phyloP scores from a whole-genome alignment of 2,888 invertebrate species.

The Eugnorisma glareosa region DNA sequence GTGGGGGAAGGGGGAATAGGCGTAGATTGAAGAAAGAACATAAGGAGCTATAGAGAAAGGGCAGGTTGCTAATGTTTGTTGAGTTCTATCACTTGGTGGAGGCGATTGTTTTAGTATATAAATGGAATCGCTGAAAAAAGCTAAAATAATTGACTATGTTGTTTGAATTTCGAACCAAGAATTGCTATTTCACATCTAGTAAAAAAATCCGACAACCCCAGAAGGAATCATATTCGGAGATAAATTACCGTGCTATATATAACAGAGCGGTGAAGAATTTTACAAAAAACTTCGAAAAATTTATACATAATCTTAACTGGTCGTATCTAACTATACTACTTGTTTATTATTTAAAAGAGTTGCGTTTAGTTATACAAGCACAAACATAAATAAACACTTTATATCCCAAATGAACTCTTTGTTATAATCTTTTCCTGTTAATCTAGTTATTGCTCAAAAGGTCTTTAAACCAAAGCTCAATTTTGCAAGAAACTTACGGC shows the following conservation, averaged over 20 bases:
- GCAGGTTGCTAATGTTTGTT: slow-evolving; percentile 10
- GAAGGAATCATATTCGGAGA: too few relatives aligned
- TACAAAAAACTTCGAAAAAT: background rate
- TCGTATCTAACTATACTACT: background rate
- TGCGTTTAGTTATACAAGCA: background rate
- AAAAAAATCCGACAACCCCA: background rate
- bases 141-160: background rate
- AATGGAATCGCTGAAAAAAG: background rate
- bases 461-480: background rate
- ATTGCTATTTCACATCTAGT: background rate
- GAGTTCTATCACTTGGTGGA: background rate
- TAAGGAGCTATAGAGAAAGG: slow-evolving; percentile 31
- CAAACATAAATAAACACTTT: background rate
- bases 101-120: background rate
- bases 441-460: slow-evolving; percentile 14
- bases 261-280: background rate
- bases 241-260: background rate
- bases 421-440: background rate
- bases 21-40: slow-evolving; percentile 12
- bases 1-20: slow-evolving; percentile 35
- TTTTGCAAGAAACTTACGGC: slow-evolving; percentile 20
- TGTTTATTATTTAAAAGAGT: background rate
- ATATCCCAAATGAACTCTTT: background rate
- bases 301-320: background rate
- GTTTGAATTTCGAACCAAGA: background rate